A percentile compares a stretch with the other conserved stretches of the same genome.
Conservation (phyloP, 2,888 invertebrate species). For the Galeopsomyia nigrocyanea region DNA sequence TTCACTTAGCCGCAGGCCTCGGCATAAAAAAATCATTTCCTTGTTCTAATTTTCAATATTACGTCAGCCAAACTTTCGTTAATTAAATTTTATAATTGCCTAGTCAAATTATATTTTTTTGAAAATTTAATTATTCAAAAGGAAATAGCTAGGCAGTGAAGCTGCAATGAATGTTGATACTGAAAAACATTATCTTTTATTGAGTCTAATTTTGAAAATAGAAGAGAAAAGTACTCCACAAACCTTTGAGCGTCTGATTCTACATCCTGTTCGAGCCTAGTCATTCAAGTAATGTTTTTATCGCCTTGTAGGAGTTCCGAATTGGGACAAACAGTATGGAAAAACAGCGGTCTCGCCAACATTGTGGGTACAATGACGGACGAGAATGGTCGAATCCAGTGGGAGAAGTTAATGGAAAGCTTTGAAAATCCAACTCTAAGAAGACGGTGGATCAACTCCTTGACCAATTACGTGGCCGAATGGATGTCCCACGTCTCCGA, state of each 20-base stretch:
- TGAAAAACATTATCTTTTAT: no score
- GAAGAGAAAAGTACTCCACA: no score
- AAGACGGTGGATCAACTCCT: conserved; percentile 83
- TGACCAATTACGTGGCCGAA: conserved; percentile 82
- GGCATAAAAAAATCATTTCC: neutral
- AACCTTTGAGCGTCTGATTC: no score
- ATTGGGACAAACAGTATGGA: conserved; percentile 80
- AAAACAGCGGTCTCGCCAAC: conserved; percentile 79
- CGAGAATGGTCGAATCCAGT: conserved; percentile 79
- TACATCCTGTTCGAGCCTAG: no score
- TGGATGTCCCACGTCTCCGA: conserved; percentile 82
- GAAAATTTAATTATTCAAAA: no score
- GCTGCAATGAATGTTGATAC: no score
- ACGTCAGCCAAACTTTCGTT: neutral
- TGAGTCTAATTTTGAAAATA: no score
- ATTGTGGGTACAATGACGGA: conserved; percentile 79
- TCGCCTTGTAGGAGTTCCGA: conserved; percentile 76
- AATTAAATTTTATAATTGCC: no score
- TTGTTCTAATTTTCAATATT: neutral
- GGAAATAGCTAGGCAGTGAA: no score
- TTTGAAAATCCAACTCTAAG: conserved; percentile 86
- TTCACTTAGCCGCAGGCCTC: no score
- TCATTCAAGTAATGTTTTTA: no score
- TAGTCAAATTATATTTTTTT: no score
- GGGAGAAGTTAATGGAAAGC: conserved; percentile 80